Percentiles rank a stretch among this genome's conserved stretches.
phyloP scores from a whole-genome alignment of 2,888 invertebrate genomes.

The Leucoma salicis region DNA sequence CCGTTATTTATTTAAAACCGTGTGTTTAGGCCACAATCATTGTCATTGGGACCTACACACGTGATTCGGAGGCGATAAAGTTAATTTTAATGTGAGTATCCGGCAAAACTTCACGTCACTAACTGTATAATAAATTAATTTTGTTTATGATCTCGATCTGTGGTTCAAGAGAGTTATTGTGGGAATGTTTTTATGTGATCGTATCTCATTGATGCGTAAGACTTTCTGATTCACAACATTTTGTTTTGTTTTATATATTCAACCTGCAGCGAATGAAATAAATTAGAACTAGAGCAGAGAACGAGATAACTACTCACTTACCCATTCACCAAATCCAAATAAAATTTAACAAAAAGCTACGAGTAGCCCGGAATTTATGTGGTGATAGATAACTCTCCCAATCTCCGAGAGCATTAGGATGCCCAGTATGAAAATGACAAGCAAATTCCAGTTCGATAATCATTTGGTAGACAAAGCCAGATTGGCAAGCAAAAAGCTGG shows the following conservation, averaged over 20 bases:
- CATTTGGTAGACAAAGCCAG: no score
- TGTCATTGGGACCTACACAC: constrained; percentile 40
- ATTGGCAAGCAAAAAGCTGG: no score
- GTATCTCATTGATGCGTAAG: constrained; percentile 8
- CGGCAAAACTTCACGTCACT: constrained; percentile 30
- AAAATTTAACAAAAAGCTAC: no score
- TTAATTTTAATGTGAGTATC: constrained; percentile 46
- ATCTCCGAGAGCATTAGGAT: no score
- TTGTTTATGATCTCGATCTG: constrained; percentile 33
- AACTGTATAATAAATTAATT: constrained; percentile 31
- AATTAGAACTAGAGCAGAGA: no score
- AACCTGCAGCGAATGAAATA: no score
- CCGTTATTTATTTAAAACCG: constrained; percentile 47
- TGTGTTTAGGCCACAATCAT: constrained; percentile 49
- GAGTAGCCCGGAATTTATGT: no score
- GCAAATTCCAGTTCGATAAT: no score
- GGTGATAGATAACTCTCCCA: no score
- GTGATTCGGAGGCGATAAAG: constrained; percentile 48
- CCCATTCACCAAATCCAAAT: no score
- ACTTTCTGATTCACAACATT: not conserved
- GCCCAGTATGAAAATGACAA: no score
- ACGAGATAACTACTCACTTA: no score
- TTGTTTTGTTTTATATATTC: not conserved
- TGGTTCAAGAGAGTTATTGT: constrained; percentile 16
- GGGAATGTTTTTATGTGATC: constrained; percentile 17